These are phyloP conservation scores for Hermetia illucens DNA, from an alignment of 1,140 invertebrate genomes.

Conservation along the genomic window DNA sequence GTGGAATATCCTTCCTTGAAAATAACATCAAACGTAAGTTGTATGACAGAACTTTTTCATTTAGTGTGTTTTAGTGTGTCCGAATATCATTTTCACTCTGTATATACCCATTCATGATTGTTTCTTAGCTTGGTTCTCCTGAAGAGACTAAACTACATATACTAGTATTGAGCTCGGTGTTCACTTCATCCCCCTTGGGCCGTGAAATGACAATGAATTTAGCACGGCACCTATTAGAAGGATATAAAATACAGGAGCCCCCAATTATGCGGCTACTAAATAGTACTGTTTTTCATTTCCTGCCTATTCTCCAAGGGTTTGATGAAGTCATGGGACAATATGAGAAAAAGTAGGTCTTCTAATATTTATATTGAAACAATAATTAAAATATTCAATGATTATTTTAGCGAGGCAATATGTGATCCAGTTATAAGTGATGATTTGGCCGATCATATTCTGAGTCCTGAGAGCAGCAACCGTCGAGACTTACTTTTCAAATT, in stretches of 20 bases:
- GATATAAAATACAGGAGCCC: slow-evolving; percentile 48
- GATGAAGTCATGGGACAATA: slow-evolving; percentile 16
- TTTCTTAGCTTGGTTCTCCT: slow-evolving; percentile 45
- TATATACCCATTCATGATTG: too few species aligned
- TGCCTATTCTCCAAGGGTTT: slow-evolving; percentile 39
- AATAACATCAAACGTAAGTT: slow-evolving; percentile 24
- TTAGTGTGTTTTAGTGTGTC: neutral
- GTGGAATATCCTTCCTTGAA: slow-evolving; percentile 20
- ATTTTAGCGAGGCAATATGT: slow-evolving; percentile 18
- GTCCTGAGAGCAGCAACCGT: slow-evolving; percentile 13
- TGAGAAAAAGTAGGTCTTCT: slow-evolving; percentile 17
- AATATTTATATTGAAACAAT: neutral
- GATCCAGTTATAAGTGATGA: slow-evolving; percentile 23
- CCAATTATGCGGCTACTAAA: slow-evolving; percentile 47
- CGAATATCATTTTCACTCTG: too few species aligned
- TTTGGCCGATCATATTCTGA: slow-evolving; percentile 21
- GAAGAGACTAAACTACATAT: slow-evolving; percentile 71
- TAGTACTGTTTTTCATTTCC: slow-evolving; percentile 61
- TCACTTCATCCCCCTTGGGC: slow-evolving; percentile 67
- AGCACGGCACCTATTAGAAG: slow-evolving; percentile 62
- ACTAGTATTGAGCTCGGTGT: slow-evolving; percentile 67
- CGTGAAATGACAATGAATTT: slow-evolving; percentile 72
- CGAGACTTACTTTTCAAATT: slow-evolving; percentile 20
- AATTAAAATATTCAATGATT: neutral
- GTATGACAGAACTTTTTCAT: neutral